A percentile compares a stretch with the other conserved stretches of the same genome.
Conservation (phyloP, 2,888 invertebrate species). For the Neoscelio sp. region DNA sequence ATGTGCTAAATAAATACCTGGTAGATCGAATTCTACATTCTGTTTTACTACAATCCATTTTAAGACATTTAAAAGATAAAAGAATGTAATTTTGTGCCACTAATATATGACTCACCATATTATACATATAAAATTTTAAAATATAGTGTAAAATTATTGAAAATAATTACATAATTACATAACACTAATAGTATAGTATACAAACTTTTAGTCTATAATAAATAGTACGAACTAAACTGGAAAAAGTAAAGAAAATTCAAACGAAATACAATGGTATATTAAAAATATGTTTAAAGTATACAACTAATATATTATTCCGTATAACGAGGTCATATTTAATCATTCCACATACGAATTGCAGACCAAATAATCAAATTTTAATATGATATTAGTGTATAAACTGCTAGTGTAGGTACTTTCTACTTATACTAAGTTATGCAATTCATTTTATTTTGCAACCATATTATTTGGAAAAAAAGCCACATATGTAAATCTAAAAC, state of each 20-base stretch:
- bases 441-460: slow-evolving; percentile 73
- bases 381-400: slow-evolving; percentile 36
- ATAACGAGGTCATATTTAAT: slow-evolving; percentile 27
- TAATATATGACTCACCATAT: slow-evolving; percentile 7
- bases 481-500: background rate
- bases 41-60: slow-evolving; percentile 36
- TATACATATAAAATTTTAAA: background rate
- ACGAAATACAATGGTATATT: slow-evolving; percentile 10
- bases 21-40: slow-evolving; percentile 29
- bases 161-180: slow-evolving; percentile 7
- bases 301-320: slow-evolving; percentile 8
- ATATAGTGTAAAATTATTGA: slow-evolving; percentile 1
- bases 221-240: background rate
- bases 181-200: slow-evolving; percentile 17
- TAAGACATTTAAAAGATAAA: background rate
- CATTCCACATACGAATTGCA: slow-evolving; percentile 52
- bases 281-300: background rate
- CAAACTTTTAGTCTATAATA: too few species aligned
- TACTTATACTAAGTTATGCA: slow-evolving; percentile 73
- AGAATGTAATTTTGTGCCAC: slow-evolving; percentile 8
- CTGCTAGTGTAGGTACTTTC: slow-evolving; percentile 52
- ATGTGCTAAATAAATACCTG: slow-evolving; percentile 36
- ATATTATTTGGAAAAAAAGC: too few species aligned
- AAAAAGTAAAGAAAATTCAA: slow-evolving; percentile 2
- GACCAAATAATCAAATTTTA: slow-evolving; percentile 48